These are phyloP conservation scores for Paramisgurnus dabryanus DNA, from an alignment of 2,113 vertebrate genomes.

Conservation along the genomic window DNA sequence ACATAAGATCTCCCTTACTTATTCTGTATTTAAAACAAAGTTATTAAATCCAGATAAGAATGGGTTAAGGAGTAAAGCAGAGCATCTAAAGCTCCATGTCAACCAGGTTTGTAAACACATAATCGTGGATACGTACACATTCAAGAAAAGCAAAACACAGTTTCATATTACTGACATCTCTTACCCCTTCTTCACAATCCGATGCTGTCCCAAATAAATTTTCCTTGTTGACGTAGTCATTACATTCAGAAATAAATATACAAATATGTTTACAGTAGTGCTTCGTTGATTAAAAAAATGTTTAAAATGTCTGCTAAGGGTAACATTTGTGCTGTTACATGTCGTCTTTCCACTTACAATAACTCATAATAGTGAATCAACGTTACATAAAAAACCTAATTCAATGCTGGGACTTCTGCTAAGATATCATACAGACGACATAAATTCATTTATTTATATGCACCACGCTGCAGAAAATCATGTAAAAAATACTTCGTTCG, in stretches of 20 bases:
- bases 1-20: neutral
- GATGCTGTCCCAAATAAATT: slow-evolving; percentile 73
- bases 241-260: slow-evolving; percentile 23
- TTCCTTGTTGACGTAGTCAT: slow-evolving; percentile 61
- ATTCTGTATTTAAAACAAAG: neutral
- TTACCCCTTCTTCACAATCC: slow-evolving; percentile 68
- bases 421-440: neutral
- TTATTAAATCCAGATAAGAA: neutral
- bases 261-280: neutral
- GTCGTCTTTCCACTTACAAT: neutral
- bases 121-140: neutral
- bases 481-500: neutral
- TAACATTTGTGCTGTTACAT: neutral
- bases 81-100: neutral
- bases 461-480: neutral
- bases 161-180: neutral
- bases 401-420: neutral
- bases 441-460: neutral
- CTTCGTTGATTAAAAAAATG: neutral
- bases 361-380: neutral
- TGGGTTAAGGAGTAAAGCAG: neutral
- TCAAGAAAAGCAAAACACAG: neutral
- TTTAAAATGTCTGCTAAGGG: neutral
- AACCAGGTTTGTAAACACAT: neutral
- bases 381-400: neutral